These are phyloP conservation scores for Eubasilissa regina DNA, from an alignment of 1,140 invertebrate species.

Conservation along the genomic window DNA sequence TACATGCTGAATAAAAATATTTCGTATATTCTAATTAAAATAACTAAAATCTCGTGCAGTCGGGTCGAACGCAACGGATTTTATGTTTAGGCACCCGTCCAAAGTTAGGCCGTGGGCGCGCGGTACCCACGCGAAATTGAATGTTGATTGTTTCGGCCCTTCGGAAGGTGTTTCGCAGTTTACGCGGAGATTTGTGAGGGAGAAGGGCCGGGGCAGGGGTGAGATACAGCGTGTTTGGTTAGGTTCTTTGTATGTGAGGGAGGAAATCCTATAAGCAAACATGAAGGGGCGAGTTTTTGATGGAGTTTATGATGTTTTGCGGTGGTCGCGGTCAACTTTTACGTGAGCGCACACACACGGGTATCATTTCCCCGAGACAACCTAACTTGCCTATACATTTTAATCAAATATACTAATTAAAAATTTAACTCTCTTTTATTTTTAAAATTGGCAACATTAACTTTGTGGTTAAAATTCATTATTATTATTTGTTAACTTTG, in stretches of 20 bases:
- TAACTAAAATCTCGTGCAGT: too few species aligned
- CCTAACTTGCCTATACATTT: too few species aligned
- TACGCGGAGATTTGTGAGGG: conserved; percentile 30
- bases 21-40: too few species aligned
- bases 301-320: conserved; percentile 49
- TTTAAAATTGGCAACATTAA: too few species aligned
- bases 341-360: conserved; percentile 25
- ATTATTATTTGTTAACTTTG: too few species aligned
- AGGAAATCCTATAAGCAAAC: conserved; percentile 49
- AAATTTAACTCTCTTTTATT: too few species aligned
- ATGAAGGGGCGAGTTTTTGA: conserved; percentile 46
- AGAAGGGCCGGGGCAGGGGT: neutral
- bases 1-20: too few species aligned
- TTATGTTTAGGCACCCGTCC: conserved; percentile 1
- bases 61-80: neutral
- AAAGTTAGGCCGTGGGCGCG: neutral
- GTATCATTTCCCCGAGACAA: neutral
- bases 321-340: conserved; percentile 42
- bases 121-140: conserved; percentile 20
- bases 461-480: too few species aligned
- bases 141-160: conserved; percentile 43
- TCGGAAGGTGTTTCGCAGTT: conserved; percentile 31
- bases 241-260: conserved; percentile 39
- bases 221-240: conserved; percentile 37
- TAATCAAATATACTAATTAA: too few species aligned